Evolutionary conservation across 2,113 vertebrate species (phyloP).

Genomic region (Coturnix japonica): DNA sequence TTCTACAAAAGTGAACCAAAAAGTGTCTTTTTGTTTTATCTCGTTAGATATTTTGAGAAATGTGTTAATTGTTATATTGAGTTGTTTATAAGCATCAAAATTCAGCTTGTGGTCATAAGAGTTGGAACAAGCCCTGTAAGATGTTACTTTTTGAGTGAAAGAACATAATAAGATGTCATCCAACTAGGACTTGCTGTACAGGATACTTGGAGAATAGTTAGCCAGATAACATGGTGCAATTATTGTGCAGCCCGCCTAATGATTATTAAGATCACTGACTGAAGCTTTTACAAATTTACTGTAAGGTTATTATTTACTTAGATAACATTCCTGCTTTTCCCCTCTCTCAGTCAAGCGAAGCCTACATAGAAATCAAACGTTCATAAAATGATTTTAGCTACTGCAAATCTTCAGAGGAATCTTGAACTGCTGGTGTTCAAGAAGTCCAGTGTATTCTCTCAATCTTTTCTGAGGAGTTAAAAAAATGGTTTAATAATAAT

Average conservation of each 20-base stretch:
- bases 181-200: neutral
- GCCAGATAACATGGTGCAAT: neutral
- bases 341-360: neutral
- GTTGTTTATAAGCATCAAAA: neutral
- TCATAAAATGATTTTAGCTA: neutral
- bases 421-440: neutral
- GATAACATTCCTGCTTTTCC: neutral
- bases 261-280: neutral
- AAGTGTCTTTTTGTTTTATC: neutral
- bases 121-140: neutral
- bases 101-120: neutral
- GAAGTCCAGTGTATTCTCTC: neutral
- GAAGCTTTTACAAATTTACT: neutral
- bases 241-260: neutral
- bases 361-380: neutral
- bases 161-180: neutral
- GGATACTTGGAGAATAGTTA: neutral
- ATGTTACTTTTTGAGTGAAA: neutral
- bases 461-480: neutral
- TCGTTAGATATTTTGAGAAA: neutral
- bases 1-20: neutral
- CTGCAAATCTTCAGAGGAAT: neutral
- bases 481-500: no score
- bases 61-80: neutral
- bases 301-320: neutral